A percentile compares a stretch with the other conserved stretches of the same genome.
Conservation (phyloP, 2,797 vertebrate species). For the Cheracebus regulus region DNA sequence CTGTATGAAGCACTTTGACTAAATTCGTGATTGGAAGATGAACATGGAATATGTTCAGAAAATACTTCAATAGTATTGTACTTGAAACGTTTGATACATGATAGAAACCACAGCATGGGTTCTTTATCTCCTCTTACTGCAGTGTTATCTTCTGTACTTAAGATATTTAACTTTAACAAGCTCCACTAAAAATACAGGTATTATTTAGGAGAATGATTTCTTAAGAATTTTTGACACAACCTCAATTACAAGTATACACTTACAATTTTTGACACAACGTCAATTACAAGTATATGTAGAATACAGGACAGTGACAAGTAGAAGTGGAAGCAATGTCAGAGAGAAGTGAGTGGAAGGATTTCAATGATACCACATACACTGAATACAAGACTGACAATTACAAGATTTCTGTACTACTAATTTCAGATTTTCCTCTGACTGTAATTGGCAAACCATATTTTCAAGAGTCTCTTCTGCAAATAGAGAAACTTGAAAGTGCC, state of each 20-base stretch:
- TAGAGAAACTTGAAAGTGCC: neutral
- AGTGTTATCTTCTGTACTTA: neutral
- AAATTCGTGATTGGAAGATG: neutral
- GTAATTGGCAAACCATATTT: neutral
- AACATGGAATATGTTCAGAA: neutral
- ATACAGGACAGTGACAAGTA: neutral
- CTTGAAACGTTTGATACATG: neutral
- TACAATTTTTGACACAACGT: neutral
- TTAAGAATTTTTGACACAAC: neutral
- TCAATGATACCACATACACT: neutral
- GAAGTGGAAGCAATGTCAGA: neutral
- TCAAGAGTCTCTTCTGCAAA: neutral
- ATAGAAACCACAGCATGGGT: neutral
- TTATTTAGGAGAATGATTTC: neutral
- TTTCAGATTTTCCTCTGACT: neutral
- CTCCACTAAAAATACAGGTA: neutral
- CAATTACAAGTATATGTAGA: neutral
- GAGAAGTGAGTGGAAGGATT: neutral
- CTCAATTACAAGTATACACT: neutral
- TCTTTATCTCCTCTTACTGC: neutral
- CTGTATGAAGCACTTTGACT: neutral
- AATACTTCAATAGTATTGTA: neutral
- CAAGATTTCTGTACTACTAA: neutral
- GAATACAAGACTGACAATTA: neutral
- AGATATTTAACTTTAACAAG: conserved; percentile 4